phyloP scores from a whole-genome alignment of 1,140 invertebrate species.

The Steinernema khuongi region DNA sequence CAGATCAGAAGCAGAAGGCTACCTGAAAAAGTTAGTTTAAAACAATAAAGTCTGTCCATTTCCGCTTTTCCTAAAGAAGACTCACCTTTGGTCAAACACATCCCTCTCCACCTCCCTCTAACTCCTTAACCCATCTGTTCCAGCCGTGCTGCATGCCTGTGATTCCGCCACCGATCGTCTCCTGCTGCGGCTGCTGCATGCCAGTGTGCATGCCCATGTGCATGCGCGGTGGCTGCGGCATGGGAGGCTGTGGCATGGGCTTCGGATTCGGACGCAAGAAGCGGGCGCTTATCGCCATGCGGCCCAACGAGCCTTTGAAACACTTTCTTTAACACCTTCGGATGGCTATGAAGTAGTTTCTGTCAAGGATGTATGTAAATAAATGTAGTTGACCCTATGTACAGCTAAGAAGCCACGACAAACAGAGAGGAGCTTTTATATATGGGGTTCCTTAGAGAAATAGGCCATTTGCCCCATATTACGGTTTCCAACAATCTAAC shows the following conservation, averaged over 20 bases:
- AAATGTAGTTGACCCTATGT: too few species aligned
- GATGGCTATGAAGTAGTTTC: too few species aligned
- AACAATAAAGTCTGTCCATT: too few species aligned
- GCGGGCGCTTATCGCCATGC: not conserved
- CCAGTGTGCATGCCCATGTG: conserved; percentile 44
- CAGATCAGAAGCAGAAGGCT: too few species aligned
- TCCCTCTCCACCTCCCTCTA: not conserved
- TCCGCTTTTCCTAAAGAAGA: not conserved
- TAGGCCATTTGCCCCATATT: too few species aligned
- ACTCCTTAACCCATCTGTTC: not conserved
- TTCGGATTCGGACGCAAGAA: conserved; percentile 7
- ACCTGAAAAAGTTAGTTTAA: too few species aligned
- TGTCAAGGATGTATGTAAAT: too few species aligned
- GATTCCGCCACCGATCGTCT: conserved; percentile 20
- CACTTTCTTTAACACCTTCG: not conserved
- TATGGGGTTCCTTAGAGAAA: too few species aligned
- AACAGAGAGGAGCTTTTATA: too few species aligned
- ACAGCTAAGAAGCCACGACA: too few species aligned
- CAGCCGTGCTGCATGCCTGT: conserved; percentile 8
- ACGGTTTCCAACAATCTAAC: too few species aligned
- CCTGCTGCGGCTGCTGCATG: conserved; percentile 42
- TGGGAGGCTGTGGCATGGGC: conserved; percentile 8
- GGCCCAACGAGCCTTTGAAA: not conserved
- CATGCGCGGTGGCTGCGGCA: conserved; percentile 27
- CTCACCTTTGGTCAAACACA: conserved; percentile 28